Conservation (phyloP, 2,113 vertebrate species). For the Myrmecobius fasciatus region DNA sequence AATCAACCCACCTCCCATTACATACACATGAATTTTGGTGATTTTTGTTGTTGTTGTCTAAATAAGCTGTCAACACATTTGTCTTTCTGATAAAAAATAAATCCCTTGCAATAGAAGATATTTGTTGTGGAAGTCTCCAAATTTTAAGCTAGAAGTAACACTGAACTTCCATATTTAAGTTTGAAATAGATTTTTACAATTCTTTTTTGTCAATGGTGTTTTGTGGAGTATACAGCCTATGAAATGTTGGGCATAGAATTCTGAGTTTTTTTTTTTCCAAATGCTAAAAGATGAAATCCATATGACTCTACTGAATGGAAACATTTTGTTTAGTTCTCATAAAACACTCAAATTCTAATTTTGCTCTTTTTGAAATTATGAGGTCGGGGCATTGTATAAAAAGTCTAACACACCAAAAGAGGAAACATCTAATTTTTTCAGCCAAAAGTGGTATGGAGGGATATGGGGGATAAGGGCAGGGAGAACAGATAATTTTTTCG, state of each 20-base stretch:
- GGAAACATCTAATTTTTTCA: background rate
- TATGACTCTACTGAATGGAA: conserved; percentile 2
- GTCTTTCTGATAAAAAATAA: conserved; percentile 40
- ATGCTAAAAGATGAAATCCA: conserved; percentile 22
- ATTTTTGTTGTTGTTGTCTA: conserved; percentile 19
- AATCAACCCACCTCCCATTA: background rate
- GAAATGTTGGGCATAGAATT: conserved; percentile 39
- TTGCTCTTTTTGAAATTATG: background rate
- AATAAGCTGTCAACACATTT: conserved; percentile 46
- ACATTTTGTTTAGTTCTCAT: background rate
- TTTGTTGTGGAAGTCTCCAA: conserved; percentile 11
- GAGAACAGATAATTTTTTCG: background rate
- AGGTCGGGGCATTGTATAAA: background rate
- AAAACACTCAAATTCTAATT: background rate
- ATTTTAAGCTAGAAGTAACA: conserved; percentile 27
- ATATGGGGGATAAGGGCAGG: background rate
- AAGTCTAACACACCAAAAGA: background rate
- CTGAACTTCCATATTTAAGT: conserved; percentile 36
- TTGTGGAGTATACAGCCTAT: background rate
- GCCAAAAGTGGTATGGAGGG: background rate
- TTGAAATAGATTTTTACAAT: conserved; percentile 36
- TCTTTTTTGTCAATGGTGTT: background rate
- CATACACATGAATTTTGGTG: background rate
- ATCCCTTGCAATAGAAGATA: conserved; percentile 6
- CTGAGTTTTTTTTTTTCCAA: conserved; percentile 48